Base-by-base conservation (phyloP, 2,797 vertebrate genomes). In the Enteromius argenteus region DNA sequence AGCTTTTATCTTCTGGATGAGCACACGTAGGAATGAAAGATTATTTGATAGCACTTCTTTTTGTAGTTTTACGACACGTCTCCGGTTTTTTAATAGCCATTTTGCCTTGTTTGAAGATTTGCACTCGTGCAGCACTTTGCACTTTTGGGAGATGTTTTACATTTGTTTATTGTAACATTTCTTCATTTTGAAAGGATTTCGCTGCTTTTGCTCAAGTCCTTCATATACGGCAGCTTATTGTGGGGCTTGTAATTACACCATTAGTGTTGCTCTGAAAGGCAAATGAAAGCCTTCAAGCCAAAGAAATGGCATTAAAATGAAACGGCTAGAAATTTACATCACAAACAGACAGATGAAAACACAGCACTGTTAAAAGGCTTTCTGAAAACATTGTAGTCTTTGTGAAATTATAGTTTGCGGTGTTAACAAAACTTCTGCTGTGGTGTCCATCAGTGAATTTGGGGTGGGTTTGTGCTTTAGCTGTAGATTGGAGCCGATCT, bases 231-330 rank as follows among this genome's bases (percentile, higher is more conserved):
- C 6, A 58, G 73, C 74, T 56, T n/a, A 84, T 32, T 58, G 82
- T 19, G 46, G 76, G 51, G 17, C 62, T 58, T 84, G 82, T 84
- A 71, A 78, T 84, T 84, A 84, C 74, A 35, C 74, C 73, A 78
- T 78, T 78, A 49, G 64, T 60, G 74, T 77, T 60, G 23, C 82
- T 77, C 49, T 77, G 66, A 69, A 78, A 58, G 74, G 82, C 53
- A 84, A 78, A 84, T 84, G 51, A 84, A 78, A 84, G 35, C 74
- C 74, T 84, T 77, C 51, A 78, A 64, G 51, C 51, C 82, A 71
- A 60, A 84, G 21, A 71, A 78, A 84, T 21, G n/a, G 19, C 81
- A 77, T 58, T 84, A 32, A 69, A 84, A 75, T 39, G n/a, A 76
- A 75, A 83, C 5, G 42, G 44, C 3, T 27, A n/a, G 44, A 75